Evolutionary conservation across 2,888 invertebrate genomes (phyloP), one percentile per base, ranked within the genome.

Genomic region (Syrista parreyssii): DNA sequence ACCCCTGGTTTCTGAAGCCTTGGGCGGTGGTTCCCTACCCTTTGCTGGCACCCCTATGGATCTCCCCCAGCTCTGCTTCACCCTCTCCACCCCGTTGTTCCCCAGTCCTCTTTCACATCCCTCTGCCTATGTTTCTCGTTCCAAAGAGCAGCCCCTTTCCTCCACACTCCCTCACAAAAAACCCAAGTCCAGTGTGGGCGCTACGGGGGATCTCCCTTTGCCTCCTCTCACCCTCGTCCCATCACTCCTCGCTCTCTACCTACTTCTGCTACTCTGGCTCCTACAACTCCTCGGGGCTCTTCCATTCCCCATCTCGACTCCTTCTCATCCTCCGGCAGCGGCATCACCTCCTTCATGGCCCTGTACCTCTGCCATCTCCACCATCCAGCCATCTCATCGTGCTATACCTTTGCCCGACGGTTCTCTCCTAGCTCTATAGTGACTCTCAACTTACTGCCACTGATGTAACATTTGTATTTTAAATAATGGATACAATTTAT

Each of bases 31-130:
- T 85, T 86, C 86, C 85, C 89, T 85, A 86, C 89, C 89, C 88
- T 88, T 88, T 87, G 84, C 87, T 84, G 79, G 86, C 89, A 88
- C 89, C 90, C 90, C 88, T 89, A 89, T 89, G 89, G 88, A 89
- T 89, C 89, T 86, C 84, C 79, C 80, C 82, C 82, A 83, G 23
- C 55, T 23, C 55, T 23, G 55, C 82, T 81, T 81, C 79, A 79
- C 79, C 79, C 78, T 76, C 85, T 81, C 85, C 79, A 80, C 82
- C 82, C 80, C 82, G 80, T 79, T 31, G 23, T 82, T 79, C 76
- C 80, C 80, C 73, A 79, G 55, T 76, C 71, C 71, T 32, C 80
- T 79, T 68, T 79, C 79, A 76, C 40, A 31, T 71, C 82, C 77
- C 78, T 80, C 82, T 80, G 76, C 79, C 79, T 79, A 82, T 84